Evolutionary conservation across 2,888 invertebrate species (phyloP).

Genomic region (Spodoptera exigua): DNA sequence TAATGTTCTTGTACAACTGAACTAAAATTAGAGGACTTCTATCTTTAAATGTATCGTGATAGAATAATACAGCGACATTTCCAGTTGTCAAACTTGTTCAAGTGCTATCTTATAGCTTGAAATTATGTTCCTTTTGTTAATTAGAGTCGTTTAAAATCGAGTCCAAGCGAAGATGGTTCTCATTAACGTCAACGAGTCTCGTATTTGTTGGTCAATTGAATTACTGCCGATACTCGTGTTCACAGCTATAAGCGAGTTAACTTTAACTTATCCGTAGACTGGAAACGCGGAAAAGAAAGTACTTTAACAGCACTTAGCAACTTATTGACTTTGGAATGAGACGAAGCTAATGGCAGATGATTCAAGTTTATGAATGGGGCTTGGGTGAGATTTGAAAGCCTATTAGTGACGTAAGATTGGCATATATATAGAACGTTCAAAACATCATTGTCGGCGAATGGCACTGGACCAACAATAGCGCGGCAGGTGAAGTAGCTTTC

Average conservation of each 20-base stretch:
- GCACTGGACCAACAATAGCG: constrained; percentile 50
- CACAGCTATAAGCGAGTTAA: not conserved
- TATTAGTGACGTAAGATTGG: constrained; percentile 18
- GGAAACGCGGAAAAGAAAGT: constrained; percentile 23
- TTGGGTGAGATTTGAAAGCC: constrained; percentile 11
- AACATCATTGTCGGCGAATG: constrained; percentile 29
- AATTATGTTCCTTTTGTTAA: too few species aligned
- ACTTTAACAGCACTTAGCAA: not conserved
- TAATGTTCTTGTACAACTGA: too few species aligned
- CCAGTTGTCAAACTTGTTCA: too few species aligned
- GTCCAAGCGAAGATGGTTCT: too few species aligned
- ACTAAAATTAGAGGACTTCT: too few species aligned
- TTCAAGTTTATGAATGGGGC: not conserved
- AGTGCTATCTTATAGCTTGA: too few species aligned
- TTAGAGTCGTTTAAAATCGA: too few species aligned
- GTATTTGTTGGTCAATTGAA: too few species aligned
- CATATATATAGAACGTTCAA: constrained; percentile 16
- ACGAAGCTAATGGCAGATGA: constrained; percentile 3
- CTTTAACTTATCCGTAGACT: constrained; percentile 1
- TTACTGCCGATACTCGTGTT: not conserved
- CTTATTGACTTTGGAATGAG: not conserved
- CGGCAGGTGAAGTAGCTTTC: constrained; percentile 55
- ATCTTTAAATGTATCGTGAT: too few species aligned
- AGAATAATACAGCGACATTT: too few species aligned
- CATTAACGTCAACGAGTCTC: too few species aligned